A percentile compares a stretch with the other conserved stretches of the same genome.
Evolutionary conservation across 1,140 invertebrate genomes (phyloP).

Genomic region (Hypsibius dujardini): DNA sequence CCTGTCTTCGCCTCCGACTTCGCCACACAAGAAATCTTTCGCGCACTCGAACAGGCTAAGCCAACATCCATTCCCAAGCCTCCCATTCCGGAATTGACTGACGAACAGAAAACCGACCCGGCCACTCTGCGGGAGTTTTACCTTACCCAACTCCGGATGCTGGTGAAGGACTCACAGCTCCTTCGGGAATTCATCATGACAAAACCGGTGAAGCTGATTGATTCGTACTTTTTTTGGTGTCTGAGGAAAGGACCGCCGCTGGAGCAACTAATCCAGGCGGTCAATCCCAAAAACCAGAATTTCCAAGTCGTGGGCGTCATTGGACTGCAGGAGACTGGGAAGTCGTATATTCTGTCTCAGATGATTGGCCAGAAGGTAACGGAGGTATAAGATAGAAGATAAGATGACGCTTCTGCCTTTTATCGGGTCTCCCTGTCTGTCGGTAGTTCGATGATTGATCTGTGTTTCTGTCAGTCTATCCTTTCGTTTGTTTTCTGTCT

Average conservation of each 20-base stretch:
- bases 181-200: constrained; percentile 7
- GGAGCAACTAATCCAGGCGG: neutral
- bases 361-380: neutral
- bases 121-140: constrained; percentile 6
- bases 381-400: too few species aligned
- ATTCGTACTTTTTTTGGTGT: constrained; percentile 14
- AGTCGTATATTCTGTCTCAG: neutral
- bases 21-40: constrained; percentile 13
- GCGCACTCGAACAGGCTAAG: constrained; percentile 7
- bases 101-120: constrained; percentile 12
- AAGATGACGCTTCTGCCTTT: too few species aligned
- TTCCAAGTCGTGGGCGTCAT: neutral
- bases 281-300: neutral
- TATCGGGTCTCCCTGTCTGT: too few species aligned
- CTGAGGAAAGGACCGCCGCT: constrained; percentile 5
- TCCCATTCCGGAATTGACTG: constrained; percentile 7
- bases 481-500: neutral
- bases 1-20: constrained; percentile 10
- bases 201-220: neutral
- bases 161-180: neutral
- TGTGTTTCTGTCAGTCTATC: neutral
- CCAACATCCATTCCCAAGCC: neutral
- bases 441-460: constrained; percentile 1
- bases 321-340: neutral
- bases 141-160: neutral